phyloP scores from a whole-genome alignment of 2,797 vertebrate species.

The Diceros bicornis region DNA sequence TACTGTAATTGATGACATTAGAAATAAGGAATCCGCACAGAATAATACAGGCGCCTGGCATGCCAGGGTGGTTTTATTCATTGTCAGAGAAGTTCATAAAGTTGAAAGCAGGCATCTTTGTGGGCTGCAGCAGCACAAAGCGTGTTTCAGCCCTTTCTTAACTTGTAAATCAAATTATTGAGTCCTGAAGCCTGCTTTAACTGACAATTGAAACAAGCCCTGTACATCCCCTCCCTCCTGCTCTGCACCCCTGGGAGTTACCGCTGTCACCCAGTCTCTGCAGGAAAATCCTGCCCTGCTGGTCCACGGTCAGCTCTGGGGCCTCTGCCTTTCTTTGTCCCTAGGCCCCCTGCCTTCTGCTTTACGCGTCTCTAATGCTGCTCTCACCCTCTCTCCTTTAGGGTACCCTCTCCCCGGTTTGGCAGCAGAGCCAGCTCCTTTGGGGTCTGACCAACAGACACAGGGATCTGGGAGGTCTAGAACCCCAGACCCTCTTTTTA shows the following conservation, averaged over 20 bases:
- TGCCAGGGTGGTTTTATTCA: conserved; percentile 83
- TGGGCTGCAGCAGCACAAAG: conserved; percentile 52
- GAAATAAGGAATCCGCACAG: conserved; percentile 69
- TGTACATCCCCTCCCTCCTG: rapidly evolving
- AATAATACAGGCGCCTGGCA: conserved; percentile 79
- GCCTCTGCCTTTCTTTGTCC: neutral
- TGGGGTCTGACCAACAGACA: neutral
- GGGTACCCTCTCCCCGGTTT: neutral
- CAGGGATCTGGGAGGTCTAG: neutral
- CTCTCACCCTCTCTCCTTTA: neutral
- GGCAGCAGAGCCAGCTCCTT: neutral
- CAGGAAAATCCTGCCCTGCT: neutral
- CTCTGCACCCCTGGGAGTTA: neutral
- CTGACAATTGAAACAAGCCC: conserved; percentile 18
- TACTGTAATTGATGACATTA: conserved; percentile 85
- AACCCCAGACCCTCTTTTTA: neutral
- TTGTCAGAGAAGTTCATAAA: conserved; percentile 84
- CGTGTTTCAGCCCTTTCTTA: conserved; percentile 53
- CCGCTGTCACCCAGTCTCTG: neutral
- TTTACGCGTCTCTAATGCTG: neutral
- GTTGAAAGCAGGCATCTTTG: conserved; percentile 67
- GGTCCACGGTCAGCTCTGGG: neutral
- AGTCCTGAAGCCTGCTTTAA: neutral
- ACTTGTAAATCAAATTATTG: conserved; percentile 69
- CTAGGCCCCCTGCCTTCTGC: neutral